Evolutionary conservation across 53 echinoderm and acorn worm species (phyloP).

Genomic region (Stichopus horrens): DNA sequence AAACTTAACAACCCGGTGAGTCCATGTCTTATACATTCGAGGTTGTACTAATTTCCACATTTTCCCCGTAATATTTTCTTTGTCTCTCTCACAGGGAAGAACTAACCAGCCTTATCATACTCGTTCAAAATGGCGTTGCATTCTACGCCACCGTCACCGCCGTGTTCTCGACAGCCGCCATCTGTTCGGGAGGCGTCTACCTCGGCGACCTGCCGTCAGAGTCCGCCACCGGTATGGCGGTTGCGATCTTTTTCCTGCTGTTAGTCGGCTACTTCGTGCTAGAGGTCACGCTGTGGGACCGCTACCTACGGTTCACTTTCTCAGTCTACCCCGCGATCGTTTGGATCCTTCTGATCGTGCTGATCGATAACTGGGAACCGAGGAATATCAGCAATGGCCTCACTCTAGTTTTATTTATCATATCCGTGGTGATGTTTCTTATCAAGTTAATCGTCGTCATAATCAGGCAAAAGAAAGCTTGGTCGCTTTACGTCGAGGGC

Average conservation of each 20-base stretch:
- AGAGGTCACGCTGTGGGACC: conserved; percentile 33
- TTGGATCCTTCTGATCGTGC: background rate
- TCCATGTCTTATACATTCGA: background rate
- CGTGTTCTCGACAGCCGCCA: conserved; percentile 29
- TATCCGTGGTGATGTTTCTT: conserved; percentile 22
- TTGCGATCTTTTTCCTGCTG: conserved; percentile 33
- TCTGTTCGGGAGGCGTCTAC: conserved; percentile 39
- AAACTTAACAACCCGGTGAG: background rate
- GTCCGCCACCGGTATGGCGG: background rate
- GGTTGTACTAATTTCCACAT: background rate
- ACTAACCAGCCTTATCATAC: conserved; percentile 14
- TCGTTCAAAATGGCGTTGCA: conserved; percentile 41
- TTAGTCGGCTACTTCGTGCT: conserved; percentile 35
- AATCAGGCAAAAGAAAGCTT: conserved; percentile 12
- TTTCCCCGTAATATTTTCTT: background rate
- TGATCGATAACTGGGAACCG: conserved; percentile 24
- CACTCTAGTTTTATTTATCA: conserved; percentile 29
- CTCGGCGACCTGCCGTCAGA: background rate
- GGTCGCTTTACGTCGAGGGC: conserved; percentile 40
- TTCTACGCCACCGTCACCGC: conserved; percentile 30
- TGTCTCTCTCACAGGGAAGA: conserved; percentile 26
- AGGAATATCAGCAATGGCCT: conserved; percentile 13
- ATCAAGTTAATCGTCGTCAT: conserved; percentile 14
- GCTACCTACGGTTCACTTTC: conserved; percentile 31
- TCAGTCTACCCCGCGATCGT: conserved; percentile 28